Percentiles rank a stretch among this genome's conserved stretches.
Conservation (phyloP, 2,113 vertebrate species). For the Hylia prasina region DNA sequence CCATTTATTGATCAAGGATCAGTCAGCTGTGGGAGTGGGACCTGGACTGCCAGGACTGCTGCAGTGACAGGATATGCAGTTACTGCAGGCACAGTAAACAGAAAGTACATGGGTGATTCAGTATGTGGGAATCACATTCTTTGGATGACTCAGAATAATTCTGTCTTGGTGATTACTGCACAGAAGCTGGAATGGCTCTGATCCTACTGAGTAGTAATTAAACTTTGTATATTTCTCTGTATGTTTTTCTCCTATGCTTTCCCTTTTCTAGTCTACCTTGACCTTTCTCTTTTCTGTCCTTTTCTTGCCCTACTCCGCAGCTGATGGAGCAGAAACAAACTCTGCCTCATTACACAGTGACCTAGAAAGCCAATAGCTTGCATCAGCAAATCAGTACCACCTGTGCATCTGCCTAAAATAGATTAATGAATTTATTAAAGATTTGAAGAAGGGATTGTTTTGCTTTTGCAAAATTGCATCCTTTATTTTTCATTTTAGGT, state of each 20-base stretch:
- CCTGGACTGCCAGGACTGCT: neutral
- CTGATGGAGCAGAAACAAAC: conserved; percentile 21
- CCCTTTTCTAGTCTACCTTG: neutral
- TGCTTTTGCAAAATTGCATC: neutral
- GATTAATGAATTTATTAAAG: conserved; percentile 32
- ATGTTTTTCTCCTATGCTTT: neutral
- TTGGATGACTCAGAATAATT: neutral
- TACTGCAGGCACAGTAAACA: neutral
- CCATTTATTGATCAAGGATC: neutral
- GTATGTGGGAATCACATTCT: neutral
- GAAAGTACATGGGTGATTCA: neutral
- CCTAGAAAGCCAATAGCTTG: conserved; percentile 22
- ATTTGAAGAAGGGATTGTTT: neutral
- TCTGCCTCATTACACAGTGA: conserved; percentile 37
- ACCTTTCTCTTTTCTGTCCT: conserved; percentile 12
- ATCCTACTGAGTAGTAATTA: neutral
- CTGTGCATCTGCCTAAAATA: neutral
- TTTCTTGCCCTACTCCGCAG: neutral
- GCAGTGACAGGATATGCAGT: neutral
- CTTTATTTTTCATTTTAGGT: neutral
- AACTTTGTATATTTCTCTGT: neutral
- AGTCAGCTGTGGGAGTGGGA: neutral
- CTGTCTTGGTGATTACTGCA: neutral
- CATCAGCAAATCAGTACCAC: conserved; percentile 46
- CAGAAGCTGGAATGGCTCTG: neutral